phyloP scores from a whole-genome alignment of 35 echinoderm and acorn worm species.

The Lytechinus variegatus region DNA sequence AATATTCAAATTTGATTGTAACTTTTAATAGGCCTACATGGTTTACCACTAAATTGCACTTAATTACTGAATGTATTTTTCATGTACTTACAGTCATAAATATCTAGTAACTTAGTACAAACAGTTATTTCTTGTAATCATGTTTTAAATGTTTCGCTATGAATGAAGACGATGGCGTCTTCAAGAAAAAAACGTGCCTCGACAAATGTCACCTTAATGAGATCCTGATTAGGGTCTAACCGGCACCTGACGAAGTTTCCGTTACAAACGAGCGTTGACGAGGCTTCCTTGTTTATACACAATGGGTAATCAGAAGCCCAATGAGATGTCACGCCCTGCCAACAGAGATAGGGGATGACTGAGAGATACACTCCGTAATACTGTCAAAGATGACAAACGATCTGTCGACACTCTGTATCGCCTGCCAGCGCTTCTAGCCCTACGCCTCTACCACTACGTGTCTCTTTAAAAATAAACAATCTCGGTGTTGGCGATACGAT shows the following conservation, averaged over 20 bases:
- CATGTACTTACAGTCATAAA: not conserved
- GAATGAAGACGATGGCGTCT: not conserved
- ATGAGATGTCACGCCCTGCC: not conserved
- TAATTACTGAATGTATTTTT: no score
- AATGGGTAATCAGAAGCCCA: not conserved
- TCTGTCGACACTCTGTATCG: not conserved
- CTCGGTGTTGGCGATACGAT: not conserved
- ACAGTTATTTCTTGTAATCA: not conserved
- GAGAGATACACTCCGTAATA: not conserved
- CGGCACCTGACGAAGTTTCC: not conserved
- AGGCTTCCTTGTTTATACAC: constrained; percentile 1
- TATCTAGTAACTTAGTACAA: not conserved
- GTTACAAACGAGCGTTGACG: not conserved
- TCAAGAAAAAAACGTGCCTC: not conserved
- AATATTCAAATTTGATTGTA: no score
- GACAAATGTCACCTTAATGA: not conserved
- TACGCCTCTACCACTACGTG: not conserved
- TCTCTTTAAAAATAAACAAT: not conserved
- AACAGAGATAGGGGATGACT: not conserved
- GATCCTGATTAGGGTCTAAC: not conserved
- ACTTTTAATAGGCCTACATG: no score
- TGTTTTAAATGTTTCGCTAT: not conserved
- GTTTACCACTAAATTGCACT: no score
- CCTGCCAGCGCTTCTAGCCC: not conserved
- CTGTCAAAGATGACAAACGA: not conserved